Evolutionary conservation across 2,797 vertebrate species (phyloP).

Genomic region (Acanthurus tractus): DNA sequence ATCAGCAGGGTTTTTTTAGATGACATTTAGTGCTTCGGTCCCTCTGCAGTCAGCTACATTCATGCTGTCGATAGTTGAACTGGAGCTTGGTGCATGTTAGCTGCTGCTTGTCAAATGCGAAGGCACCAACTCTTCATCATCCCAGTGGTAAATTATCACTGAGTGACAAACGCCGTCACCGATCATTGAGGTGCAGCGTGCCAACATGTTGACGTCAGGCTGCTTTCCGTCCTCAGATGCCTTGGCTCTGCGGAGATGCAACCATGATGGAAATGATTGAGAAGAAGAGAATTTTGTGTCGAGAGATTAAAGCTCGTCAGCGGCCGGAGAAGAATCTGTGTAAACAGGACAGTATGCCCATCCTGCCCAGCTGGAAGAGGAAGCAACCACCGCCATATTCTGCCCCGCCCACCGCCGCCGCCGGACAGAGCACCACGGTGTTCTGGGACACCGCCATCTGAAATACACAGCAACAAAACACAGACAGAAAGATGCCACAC

Average conservation of each 20-base stretch:
- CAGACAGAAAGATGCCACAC: background rate
- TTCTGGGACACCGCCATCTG: slow-evolving; percentile 94
- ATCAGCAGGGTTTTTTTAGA: no score
- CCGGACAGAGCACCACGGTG: slow-evolving; percentile 89
- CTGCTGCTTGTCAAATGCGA: no score
- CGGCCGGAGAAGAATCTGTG: slow-evolving; percentile 93
- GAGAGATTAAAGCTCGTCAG: slow-evolving; percentile 94
- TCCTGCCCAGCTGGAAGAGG: slow-evolving; percentile 94
- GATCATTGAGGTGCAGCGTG: no score
- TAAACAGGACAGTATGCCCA: slow-evolving; percentile 97
- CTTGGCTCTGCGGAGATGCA: slow-evolving; percentile 94
- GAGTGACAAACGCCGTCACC: no score
- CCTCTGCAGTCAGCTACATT: no score
- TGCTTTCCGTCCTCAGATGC: slow-evolving; percentile 80
- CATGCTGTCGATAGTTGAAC: no score
- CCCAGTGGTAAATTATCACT: no score
- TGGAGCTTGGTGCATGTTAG: no score
- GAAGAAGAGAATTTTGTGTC: slow-evolving; percentile 95
- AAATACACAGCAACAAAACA: background rate
- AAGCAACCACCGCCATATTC: slow-evolving; percentile 92
- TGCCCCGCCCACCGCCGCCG: slow-evolving; percentile 90
- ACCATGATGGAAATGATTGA: slow-evolving; percentile 99
- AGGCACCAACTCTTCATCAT: no score
- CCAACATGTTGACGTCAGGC: slow-evolving; percentile 12
- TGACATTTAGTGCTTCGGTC: no score